Evolutionary conservation across 1,140 invertebrate species (phyloP).

Genomic region (Drosophila burlai): DNA sequence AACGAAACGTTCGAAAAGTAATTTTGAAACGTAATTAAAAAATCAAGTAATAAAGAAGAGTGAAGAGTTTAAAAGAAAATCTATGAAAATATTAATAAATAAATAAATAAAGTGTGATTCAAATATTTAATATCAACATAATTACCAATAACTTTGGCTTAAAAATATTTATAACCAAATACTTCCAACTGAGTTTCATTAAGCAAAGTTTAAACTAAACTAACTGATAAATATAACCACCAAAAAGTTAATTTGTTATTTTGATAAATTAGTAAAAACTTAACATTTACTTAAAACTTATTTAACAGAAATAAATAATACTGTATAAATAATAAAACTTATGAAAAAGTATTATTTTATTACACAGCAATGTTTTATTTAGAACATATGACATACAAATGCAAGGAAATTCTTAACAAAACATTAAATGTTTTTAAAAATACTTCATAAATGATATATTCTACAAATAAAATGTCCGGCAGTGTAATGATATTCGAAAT

Average conservation of each 20-base stretch:
- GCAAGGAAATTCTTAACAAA: neutral
- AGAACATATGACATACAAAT: neutral
- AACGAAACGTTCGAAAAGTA: conserved; percentile 17
- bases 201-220: neutral
- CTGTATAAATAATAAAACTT: neutral
- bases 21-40: conserved; percentile 6
- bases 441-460: neutral
- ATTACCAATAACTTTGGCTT: neutral
- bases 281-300: neutral
- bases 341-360: neutral
- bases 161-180: neutral
- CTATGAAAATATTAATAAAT: neutral
- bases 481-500: neutral
- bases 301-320: neutral
- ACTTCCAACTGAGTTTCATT: neutral
- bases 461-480: neutral
- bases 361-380: too few relatives aligned
- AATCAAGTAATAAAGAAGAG: neutral
- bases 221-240: neutral
- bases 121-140: neutral
- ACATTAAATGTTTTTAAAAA: neutral
- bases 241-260: neutral
- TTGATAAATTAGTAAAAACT: too few relatives aligned
- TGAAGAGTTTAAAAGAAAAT: neutral
- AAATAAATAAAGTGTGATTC: neutral